Evolutionary conservation across 2,113 vertebrate species (phyloP).

Genomic region (Chaetodon trifascialis): DNA sequence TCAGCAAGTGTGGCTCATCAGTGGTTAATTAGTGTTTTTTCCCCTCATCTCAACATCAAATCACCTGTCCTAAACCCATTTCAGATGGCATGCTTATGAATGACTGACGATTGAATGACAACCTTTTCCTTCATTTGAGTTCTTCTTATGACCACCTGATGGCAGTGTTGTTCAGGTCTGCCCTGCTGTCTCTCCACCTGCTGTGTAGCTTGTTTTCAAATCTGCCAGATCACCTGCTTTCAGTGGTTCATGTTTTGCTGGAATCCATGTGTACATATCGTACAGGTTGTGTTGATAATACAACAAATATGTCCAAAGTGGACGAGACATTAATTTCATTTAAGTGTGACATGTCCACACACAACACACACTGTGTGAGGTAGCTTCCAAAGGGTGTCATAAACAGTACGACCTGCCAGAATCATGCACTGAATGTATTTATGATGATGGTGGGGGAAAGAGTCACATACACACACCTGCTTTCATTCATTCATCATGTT

Average conservation of each 20-base stretch:
- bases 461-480: neutral
- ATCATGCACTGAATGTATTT: no score
- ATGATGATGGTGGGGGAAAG: no score
- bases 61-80: no score
- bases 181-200: neutral
- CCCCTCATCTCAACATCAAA: no score
- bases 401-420: slow-evolving; percentile 14
- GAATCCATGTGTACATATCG: neutral
- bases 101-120: no score
- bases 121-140: no score
- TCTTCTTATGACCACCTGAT: slow-evolving; percentile 22
- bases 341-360: neutral
- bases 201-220: neutral
- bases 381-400: neutral
- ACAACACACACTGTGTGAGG: neutral
- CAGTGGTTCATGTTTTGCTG: neutral
- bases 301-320: neutral
- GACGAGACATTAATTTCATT: neutral
- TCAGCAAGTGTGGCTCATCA: no score
- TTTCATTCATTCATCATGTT: slow-evolving; percentile 21
- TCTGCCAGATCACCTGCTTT: neutral
- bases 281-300: neutral
- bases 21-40: no score
- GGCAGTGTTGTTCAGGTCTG: slow-evolving; percentile 24
- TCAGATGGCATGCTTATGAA: no score